These are phyloP conservation scores for Nematopogon swammerdamellus DNA, from an alignment of 2,888 invertebrate species.

Conservation along the genomic window DNA sequence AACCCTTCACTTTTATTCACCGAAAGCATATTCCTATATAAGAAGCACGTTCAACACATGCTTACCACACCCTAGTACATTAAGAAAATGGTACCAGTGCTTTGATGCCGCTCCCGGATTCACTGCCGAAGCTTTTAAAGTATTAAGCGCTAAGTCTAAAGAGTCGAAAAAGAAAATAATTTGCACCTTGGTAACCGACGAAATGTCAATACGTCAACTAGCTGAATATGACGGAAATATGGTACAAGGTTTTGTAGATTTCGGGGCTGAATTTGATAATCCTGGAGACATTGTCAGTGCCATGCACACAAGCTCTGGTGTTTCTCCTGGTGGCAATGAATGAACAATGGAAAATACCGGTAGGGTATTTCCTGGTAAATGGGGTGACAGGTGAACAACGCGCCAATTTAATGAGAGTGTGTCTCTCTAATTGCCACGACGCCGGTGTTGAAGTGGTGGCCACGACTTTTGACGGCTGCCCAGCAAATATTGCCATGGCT, in stretches of 20 bases:
- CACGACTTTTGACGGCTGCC: conserved; percentile 12
- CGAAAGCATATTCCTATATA: conserved; percentile 16
- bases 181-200: conserved; percentile 15
- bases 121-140: conserved; percentile 13
- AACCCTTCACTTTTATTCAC: conserved; percentile 15
- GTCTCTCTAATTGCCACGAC: conserved; percentile 12
- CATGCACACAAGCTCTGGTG: conserved; percentile 12
- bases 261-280: not conserved
- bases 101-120: conserved; percentile 18
- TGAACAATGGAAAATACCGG: conserved; percentile 17
- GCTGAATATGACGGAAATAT: conserved; percentile 10
- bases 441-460: conserved; percentile 13
- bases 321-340: conserved; percentile 16
- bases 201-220: conserved; percentile 16
- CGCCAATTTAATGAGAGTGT: conserved; percentile 10
- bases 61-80: conserved; percentile 17
- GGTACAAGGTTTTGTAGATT: conserved; percentile 2
- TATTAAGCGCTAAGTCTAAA: conserved; percentile 10
- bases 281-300: conserved; percentile 1
- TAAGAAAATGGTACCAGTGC: conserved; percentile 15
- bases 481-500: conserved; percentile 6
- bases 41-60: conserved; percentile 14
- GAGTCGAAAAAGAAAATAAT: conserved; percentile 8
- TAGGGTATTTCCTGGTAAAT: conserved; percentile 18
- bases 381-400: conserved; percentile 13